Evolutionary conservation across 2,797 vertebrate species (phyloP).

Genomic region (Coranthus polyacanthus): DNA sequence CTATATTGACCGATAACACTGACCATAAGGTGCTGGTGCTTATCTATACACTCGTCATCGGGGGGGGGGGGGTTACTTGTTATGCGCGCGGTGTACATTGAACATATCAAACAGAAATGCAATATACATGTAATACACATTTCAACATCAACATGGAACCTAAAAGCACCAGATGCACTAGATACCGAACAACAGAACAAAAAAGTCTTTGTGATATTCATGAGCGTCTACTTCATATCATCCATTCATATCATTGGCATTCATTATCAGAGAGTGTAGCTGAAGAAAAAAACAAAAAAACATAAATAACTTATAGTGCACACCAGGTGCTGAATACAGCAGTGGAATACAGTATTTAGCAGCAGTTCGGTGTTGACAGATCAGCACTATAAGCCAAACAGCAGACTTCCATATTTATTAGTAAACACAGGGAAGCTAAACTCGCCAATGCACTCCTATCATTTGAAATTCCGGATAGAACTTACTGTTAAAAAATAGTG

Average conservation of each 20-base stretch:
- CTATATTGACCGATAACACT: conserved; percentile 41
- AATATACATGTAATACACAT: conserved; percentile 1
- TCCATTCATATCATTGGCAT: conserved; percentile 30
- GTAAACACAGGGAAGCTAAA: conserved; percentile 18
- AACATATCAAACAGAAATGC: conserved; percentile 10
- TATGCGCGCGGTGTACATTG: background rate
- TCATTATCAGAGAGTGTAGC: conserved; percentile 16
- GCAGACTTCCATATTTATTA: background rate
- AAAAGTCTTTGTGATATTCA: conserved; percentile 9
- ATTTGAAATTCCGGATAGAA: too few species aligned
- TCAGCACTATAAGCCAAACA: conserved; percentile 1
- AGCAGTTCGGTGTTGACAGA: conserved; percentile 11
- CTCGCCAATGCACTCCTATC: background rate
- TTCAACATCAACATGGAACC: conserved; percentile 1
- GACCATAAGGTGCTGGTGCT: conserved; percentile 10
- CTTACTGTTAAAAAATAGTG: too few species aligned
- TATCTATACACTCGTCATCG: conserved; percentile 8
- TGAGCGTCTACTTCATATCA: conserved; percentile 20
- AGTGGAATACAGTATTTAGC: conserved; percentile 7
- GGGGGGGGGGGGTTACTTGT: rapidly evolving
- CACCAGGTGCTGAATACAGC: conserved; percentile 14
- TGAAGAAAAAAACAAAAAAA: conserved; percentile 27
- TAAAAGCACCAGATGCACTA: too few species aligned
- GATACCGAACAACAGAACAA: too few species aligned
- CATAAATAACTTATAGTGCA: conserved; percentile 6